These are phyloP conservation scores for Hipposideros armiger DNA, from an alignment of 2,113 vertebrate genomes.

Conservation along the genomic window DNA sequence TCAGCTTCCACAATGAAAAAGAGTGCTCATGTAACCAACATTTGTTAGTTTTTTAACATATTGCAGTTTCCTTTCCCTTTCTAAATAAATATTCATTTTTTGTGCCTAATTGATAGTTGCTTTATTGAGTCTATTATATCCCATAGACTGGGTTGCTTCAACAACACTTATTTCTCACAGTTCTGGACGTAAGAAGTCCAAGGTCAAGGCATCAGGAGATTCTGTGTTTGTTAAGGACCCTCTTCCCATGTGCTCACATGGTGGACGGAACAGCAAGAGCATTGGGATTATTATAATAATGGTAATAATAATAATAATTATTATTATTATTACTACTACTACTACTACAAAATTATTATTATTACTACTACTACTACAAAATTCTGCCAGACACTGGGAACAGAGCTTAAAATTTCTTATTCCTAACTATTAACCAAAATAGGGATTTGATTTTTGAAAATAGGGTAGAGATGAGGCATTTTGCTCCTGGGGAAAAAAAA, in stretches of 20 bases:
- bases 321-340: no score
- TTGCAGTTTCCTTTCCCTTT: not conserved
- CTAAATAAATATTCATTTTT: constrained; percentile 5
- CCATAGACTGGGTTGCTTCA: not conserved
- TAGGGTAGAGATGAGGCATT: not conserved
- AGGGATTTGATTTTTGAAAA: not conserved
- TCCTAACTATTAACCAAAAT: not conserved
- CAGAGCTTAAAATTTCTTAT: not conserved
- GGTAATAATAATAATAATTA: not conserved
- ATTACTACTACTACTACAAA: not conserved
- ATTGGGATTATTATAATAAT: not conserved
- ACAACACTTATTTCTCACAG: not conserved
- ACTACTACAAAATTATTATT: no score
- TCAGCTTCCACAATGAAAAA: not conserved
- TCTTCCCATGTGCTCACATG: not conserved
- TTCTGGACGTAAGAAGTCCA: not conserved
- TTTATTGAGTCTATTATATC: not conserved
- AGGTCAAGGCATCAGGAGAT: not conserved
- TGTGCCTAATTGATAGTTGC: not conserved
- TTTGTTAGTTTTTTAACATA: not conserved
- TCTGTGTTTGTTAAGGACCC: not conserved
- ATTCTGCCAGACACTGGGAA: not conserved
- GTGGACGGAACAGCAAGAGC: no score
- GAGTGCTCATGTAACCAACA: not conserved
- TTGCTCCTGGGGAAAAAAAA: not conserved